Percentiles rank a stretch among this genome's conserved stretches.
These are phyloP conservation scores for Alviniconcha strummeri DNA, from an alignment of 2,888 invertebrate species.

Conservation along the genomic window DNA sequence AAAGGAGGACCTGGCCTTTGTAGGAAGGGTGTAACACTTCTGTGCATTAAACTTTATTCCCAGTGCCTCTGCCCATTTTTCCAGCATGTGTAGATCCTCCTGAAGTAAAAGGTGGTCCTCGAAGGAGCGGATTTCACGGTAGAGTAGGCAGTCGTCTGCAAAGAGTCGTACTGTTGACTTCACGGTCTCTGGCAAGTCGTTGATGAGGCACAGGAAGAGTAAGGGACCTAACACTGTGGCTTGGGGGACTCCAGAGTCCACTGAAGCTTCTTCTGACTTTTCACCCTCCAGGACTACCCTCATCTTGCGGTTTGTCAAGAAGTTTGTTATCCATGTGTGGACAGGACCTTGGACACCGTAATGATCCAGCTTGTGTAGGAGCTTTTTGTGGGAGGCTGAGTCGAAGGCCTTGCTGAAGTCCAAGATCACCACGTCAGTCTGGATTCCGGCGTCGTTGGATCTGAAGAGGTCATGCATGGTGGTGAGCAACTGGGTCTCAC, in stretches of 20 bases:
- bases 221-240: conserved; percentile 5
- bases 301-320: neutral
- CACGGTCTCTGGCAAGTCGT: neutral
- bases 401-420: conserved; percentile 10
- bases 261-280: neutral
- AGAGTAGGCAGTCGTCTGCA: conserved; percentile 13
- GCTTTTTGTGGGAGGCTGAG: neutral
- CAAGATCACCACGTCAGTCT: conserved; percentile 3
- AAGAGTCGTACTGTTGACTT: neutral
- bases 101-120: too few species aligned
- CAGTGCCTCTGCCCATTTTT: too few species aligned
- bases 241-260: conserved; percentile 2
- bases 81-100: too few species aligned
- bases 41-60: too few species aligned
- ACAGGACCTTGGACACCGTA: conserved; percentile 5
- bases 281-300: conserved; percentile 9
- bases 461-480: neutral
- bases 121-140: too few species aligned
- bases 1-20: too few species aligned
- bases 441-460: neutral
- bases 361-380: neutral
- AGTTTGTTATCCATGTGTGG: conserved; percentile 8
- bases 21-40: too few species aligned
- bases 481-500: conserved; percentile 14
- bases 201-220: conserved; percentile 8